Base-by-base conservation (phyloP, 2,113 vertebrate genomes). In the Xyrauchen texanus region DNA sequence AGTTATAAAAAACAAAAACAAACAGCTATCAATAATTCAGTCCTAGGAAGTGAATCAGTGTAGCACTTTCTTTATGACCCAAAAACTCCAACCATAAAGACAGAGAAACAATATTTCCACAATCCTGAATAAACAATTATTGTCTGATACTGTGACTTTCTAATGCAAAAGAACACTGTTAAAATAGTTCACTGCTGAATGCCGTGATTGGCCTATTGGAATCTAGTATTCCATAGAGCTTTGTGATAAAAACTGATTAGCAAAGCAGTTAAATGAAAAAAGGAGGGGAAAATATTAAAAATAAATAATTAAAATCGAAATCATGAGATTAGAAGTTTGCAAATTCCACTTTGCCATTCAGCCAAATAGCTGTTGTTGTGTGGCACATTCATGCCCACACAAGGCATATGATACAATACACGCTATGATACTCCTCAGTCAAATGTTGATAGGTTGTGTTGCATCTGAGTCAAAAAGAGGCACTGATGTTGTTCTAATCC, bases 1-100 rank as follows among this genome's bases (percentile, higher is more conserved):
- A 68, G 67, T 34, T 4, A 69, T 34, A 7, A n/a, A n/a, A 51
- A 13, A 68, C 16, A 70, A 55, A 55, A 57, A 55, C 68, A 13
- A 69, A 52, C 49, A 15, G 46, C 42, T 69, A 34, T 34, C 21
- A 34, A 34, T 34, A 34, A 81, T 74, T 78, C 78, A 77, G 57
- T 46, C 55, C 21, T 6, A 51, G 63, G 6, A 7, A 45, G 52
- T 68, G 67, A 68, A 68, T 69, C 76, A 68, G 63, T n/a, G 21
- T 57, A 34, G 7, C 21, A 34, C 21, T 34, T 34, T 34, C 21
- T 79, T 42, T 21, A 46, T 51, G 73, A 72, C 72, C 62, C 77
- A 79, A 66, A 76, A 72, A 72, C 68, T 46, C 51, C 71, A 16
- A 15, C 21, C 47, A 64, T n/a, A 62, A 21, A 65, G 4, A 58